These are phyloP conservation scores for Lucinisca nassula DNA, from an alignment of 2,888 invertebrate species.

Conservation along the genomic window DNA sequence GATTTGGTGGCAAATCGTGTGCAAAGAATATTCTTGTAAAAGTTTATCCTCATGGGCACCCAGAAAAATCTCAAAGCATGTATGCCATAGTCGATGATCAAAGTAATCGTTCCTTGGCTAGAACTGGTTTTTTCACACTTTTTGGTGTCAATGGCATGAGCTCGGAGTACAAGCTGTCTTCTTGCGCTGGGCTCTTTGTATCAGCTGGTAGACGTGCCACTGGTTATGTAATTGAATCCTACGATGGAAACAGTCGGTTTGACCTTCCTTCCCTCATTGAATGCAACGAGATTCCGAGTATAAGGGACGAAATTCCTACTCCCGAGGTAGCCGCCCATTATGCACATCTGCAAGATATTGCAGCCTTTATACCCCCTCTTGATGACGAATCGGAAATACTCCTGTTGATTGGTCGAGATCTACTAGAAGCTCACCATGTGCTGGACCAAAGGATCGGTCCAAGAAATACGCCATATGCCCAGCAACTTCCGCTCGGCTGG, in stretches of 20 bases:
- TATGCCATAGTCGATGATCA: neutral
- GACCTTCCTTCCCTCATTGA: constrained; percentile 37
- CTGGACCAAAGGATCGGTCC: constrained; percentile 13
- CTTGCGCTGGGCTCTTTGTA: neutral
- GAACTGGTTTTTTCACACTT: neutral
- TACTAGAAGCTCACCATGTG: constrained; percentile 33
- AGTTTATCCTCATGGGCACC: neutral
- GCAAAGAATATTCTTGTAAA: constrained; percentile 14
- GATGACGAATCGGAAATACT: neutral
- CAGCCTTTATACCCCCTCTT: constrained; percentile 32
- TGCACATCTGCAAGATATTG: neutral
- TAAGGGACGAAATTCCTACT: constrained; percentile 44
- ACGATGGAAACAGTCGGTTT: constrained; percentile 26
- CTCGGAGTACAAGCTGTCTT: neutral
- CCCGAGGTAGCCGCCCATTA: constrained; percentile 12
- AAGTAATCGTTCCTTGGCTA: neutral
- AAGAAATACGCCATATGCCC: constrained; percentile 7
- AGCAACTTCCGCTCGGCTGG: constrained; percentile 24
- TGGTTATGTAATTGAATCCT: neutral
- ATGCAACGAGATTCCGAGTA: constrained; percentile 43
- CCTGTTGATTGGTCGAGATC: constrained; percentile 13
- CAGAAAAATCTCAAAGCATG: neutral
- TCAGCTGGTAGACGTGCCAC: neutral
- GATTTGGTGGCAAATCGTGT: neutral
- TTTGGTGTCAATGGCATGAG: neutral